Evolutionary conservation across 2,888 invertebrate genomes (phyloP).

Genomic region (Amphiduros pacificus): DNA sequence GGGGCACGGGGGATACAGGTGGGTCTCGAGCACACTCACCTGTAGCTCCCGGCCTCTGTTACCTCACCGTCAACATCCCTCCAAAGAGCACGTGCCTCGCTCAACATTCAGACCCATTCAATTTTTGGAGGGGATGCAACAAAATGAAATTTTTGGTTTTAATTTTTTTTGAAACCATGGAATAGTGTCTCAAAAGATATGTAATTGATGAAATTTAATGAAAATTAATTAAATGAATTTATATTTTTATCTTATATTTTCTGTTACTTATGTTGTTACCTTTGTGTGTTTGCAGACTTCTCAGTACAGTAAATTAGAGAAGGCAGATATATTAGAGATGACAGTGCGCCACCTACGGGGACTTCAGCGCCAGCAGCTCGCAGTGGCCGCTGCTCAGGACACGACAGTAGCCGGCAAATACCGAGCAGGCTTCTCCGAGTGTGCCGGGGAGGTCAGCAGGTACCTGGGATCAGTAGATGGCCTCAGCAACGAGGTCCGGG

Average conservation of each 20-base stretch:
- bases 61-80: too few relatives aligned
- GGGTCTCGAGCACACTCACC: too few relatives aligned
- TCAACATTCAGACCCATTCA: too few relatives aligned
- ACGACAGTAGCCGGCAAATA: conserved; percentile 37
- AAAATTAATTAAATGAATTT: too few relatives aligned
- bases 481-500: conserved; percentile 41
- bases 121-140: too few relatives aligned
- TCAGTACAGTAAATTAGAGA: conserved; percentile 18
- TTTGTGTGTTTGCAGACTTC: conserved; percentile 14
- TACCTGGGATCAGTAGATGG: conserved; percentile 44
- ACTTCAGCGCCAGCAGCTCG: conserved; percentile 13
- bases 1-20: too few relatives aligned
- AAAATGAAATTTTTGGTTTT: too few relatives aligned
- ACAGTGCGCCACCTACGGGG: conserved; percentile 16
- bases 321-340: conserved; percentile 21
- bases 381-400: conserved; percentile 27
- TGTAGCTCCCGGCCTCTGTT: too few relatives aligned
- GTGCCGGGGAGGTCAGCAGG: conserved; percentile 49
- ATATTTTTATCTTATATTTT: neutral
- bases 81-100: too few relatives aligned
- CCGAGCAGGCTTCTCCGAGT: conserved; percentile 50
- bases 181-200: too few relatives aligned
- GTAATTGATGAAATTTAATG: too few relatives aligned
- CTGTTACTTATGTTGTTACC: neutral
- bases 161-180: too few relatives aligned